Conservation (phyloP, 2,888 invertebrate genomes). For the Cheilosia vernalis region DNA sequence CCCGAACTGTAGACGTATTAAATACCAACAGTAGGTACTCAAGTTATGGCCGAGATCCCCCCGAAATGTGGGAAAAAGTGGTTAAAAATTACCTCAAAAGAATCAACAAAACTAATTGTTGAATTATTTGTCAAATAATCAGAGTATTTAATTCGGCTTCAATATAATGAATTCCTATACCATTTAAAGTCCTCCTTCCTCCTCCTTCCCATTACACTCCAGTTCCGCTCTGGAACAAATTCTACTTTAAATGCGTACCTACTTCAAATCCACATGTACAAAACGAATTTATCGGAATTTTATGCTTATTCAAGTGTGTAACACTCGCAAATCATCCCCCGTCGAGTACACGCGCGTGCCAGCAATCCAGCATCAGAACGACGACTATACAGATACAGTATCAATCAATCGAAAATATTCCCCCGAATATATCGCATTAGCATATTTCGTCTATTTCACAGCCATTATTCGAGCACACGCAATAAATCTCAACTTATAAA, state of each 20-base stretch:
- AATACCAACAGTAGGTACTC: no score
- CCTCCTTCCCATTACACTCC: not conserved
- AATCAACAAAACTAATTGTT: no score
- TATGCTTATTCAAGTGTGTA: conserved; percentile 62
- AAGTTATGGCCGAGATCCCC: no score
- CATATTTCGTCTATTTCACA: conserved; percentile 69
- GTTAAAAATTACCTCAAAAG: no score
- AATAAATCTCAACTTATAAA: conserved; percentile 60
- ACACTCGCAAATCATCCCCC: conserved; percentile 47
- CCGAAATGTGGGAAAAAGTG: no score
- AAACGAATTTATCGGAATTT: conserved; percentile 54
- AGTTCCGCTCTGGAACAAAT: conserved; percentile 15
- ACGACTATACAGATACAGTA: conserved; percentile 41
- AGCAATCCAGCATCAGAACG: not conserved
- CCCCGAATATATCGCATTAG: conserved; percentile 67
- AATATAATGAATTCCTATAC: not conserved
- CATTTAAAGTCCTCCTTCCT: not conserved
- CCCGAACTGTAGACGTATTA: no score
- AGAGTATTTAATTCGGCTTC: not conserved
- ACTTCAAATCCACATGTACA: conserved; percentile 33
- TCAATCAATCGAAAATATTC: conserved; percentile 71
- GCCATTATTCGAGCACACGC: conserved; percentile 61
- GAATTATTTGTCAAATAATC: no score
- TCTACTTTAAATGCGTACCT: conserved; percentile 53
- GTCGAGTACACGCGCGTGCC: conserved; percentile 3